Evolutionary conservation across 2,888 invertebrate species (phyloP).

Genomic region (Pterobdella sp.): DNA sequence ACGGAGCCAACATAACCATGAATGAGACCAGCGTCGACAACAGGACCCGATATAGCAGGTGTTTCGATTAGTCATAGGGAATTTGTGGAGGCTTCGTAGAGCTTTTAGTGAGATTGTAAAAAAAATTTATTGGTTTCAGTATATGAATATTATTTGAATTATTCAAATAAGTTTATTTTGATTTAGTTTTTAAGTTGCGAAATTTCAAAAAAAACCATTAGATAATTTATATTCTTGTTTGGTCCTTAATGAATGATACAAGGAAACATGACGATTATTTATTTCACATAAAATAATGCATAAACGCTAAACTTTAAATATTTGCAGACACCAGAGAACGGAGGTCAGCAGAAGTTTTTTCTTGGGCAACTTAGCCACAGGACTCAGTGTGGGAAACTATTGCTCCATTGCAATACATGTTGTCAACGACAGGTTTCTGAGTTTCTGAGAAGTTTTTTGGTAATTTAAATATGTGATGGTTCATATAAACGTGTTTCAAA

Average conservation of each 20-base stretch:
- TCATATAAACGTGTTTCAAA: too few relatives aligned
- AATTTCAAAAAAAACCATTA: too few relatives aligned
- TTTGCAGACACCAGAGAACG: slow-evolving; percentile 32
- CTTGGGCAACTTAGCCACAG: slow-evolving; percentile 68
- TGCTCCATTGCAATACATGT: slow-evolving; percentile 53
- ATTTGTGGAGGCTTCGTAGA: too few relatives aligned
- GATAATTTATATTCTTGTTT: too few relatives aligned
- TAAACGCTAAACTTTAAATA: neutral
- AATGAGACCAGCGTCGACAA: slow-evolving; percentile 46
- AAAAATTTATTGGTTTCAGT: too few relatives aligned
- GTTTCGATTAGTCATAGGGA: neutral
- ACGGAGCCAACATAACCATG: slow-evolving; percentile 50
- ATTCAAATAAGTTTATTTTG: too few relatives aligned
- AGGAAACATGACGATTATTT: neutral
- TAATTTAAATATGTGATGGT: too few relatives aligned
- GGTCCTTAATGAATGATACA: too few relatives aligned
- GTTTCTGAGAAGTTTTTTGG: too few relatives aligned
- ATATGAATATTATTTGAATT: too few relatives aligned
- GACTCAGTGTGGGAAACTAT: slow-evolving; percentile 81
- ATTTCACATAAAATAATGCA: neutral
- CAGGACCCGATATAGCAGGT: slow-evolving; percentile 39
- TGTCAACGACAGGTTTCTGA: slow-evolving; percentile 71
- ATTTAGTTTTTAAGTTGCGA: too few relatives aligned
- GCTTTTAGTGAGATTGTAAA: too few relatives aligned
- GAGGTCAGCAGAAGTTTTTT: slow-evolving; percentile 52